Conservation (phyloP, 2,113 vertebrate species). For the Corydoras sp. region DNA sequence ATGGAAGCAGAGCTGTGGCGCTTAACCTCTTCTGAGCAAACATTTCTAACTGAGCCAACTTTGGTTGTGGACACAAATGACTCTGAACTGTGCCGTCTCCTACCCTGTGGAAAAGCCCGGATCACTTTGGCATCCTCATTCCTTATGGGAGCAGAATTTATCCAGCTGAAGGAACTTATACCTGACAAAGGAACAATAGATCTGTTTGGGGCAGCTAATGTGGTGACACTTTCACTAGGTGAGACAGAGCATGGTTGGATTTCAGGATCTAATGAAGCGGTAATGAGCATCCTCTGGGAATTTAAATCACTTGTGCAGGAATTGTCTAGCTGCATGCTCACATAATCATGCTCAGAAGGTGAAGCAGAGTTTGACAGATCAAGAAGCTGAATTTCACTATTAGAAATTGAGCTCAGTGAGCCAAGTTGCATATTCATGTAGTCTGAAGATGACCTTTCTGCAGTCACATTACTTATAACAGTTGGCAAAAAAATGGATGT, state of each 20-base stretch:
- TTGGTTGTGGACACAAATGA: constrained; percentile 71
- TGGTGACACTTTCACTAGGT: constrained; percentile 20
- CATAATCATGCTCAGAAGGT: constrained; percentile 61
- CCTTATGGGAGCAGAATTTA: constrained; percentile 65
- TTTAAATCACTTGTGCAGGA: constrained; percentile 52
- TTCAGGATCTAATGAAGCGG: constrained; percentile 55
- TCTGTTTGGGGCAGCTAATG: constrained; percentile 7
- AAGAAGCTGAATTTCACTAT: too few relatives aligned
- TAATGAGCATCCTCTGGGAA: constrained; percentile 42
- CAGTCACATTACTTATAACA: too few relatives aligned
- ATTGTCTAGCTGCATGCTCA: constrained; percentile 65
- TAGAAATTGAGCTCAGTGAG: constrained; percentile 38
- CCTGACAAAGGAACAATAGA: constrained; percentile 45
- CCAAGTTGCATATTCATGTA: constrained; percentile 81
- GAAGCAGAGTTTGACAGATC: constrained; percentile 14
- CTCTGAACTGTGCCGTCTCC: constrained; percentile 77
- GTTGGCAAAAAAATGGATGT: constrained; percentile 38
- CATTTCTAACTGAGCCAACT: constrained; percentile 37
- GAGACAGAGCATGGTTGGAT: constrained; percentile 27
- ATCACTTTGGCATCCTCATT: constrained; percentile 81
- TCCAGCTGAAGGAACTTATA: constrained; percentile 66
- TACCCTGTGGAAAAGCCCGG: constrained; percentile 72
- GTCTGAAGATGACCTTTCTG: constrained; percentile 48
- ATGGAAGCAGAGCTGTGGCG: constrained; percentile 81
- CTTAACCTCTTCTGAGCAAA: constrained; percentile 65